Evolutionary conservation across 1,140 invertebrate species (phyloP).

Genomic region (Drusus annulatus): DNA sequence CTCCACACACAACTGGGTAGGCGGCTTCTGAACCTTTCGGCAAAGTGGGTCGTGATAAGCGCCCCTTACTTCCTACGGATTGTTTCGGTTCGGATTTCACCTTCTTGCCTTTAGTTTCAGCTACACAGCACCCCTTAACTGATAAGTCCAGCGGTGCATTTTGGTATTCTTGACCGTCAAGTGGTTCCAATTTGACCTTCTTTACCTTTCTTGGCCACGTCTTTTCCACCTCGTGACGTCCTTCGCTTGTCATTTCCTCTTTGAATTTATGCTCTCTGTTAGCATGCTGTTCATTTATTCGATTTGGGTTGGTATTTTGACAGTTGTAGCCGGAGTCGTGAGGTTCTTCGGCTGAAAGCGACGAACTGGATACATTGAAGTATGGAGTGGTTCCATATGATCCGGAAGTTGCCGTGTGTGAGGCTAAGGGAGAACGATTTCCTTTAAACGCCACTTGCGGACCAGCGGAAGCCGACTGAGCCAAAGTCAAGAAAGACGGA

Average conservation of each 20-base stretch:
- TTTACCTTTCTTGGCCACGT: not conserved
- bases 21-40: conserved; percentile 71
- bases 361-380: not conserved
- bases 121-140: conserved; percentile 70
- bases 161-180: conserved; percentile 67
- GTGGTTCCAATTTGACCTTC: not conserved
- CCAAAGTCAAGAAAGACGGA: not conserved
- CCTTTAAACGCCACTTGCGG: not conserved
- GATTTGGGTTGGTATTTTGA: not conserved
- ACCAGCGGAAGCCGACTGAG: not conserved
- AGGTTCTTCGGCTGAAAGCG: not conserved
- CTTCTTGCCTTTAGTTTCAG: not conserved
- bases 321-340: not conserved
- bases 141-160: conserved; percentile 91
- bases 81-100: not conserved
- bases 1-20: conserved; percentile 79
- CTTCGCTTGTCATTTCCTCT: conserved; percentile 13
- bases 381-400: not conserved
- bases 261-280: conserved; percentile 1
- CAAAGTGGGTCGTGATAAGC: conserved; percentile 57
- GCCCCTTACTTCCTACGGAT: not conserved
- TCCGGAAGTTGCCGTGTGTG: not conserved
- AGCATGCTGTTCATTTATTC: not conserved
- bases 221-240: not conserved
- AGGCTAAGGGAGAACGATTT: not conserved